Base-by-base conservation (phyloP, 2,888 invertebrate species). In the Ochlodes sylvanus region DNA sequence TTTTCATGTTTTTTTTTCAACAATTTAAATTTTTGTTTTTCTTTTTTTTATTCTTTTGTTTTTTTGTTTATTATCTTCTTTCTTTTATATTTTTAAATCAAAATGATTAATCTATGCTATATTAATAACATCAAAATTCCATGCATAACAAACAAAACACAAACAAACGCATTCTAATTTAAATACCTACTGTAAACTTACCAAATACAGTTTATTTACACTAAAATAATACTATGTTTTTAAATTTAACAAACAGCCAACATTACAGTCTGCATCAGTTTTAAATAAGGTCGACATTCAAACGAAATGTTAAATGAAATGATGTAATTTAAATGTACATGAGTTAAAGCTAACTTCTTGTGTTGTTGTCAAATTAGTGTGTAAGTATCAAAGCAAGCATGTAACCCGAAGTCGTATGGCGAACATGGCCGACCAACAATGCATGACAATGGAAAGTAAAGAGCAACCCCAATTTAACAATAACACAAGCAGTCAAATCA, bases 171-270 rank as follows among this genome's bases (percentile, higher is more conserved):
- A 63, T 19, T 19, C 21, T 41, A 38, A n/a, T 38, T 2, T 32
- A 38, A 38, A 12, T 27, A 52, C 12, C n/a, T n/a, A 50, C 38
- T 19, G 47, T 32, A 34, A 52, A 52, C 58, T 54, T 44, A 41
- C 54, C 63, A 69, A 41, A 69, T 42, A 58, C 58, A 63, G 54
- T 14, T 44, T 27, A 50, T 1, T 27, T 4, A 42, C 15, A 67
- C 34, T 21, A 14, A 47, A 32, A 54, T 7, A 32, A 38, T 0
- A 9, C 7, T 12, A 12, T 34, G 9, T 38, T 38, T 38, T 12
- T 38, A 9, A 5, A 34, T 38, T 38, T 38, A 10, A 38, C 38
- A 38, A 3, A 4, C 7, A 34, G 7, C 34, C 9, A 32, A 32
- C 32, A n/a, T 19, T 38, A 41, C 4, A 57, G n/a, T 12, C 42